Evolutionary conservation across 2,113 vertebrate genomes (phyloP), one percentile per base, ranked within the genome.

Genomic region (Dolichallabes microphthalmus): DNA sequence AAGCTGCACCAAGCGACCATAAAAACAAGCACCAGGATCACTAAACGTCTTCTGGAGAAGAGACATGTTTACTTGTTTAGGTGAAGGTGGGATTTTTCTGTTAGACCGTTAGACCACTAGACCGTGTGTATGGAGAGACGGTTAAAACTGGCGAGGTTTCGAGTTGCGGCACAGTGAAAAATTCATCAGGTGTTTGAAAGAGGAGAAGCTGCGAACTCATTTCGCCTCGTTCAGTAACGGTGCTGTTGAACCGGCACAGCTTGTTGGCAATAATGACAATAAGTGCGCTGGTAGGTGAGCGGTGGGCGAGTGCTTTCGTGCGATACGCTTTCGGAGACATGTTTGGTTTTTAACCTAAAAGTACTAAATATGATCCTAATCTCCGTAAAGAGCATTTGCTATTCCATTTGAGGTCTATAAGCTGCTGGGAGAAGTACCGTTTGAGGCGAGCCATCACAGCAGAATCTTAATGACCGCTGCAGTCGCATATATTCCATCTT

Each of bases 261-360:
- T 52, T 55, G 35, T 39, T 83, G 0, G 7, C 55, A 85, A 79
- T 88, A 88, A 88, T 83, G 80, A 88, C 78, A 57, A 63, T 74
- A 60, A 68, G 79, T 15, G n/a, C 45, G 58, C 68, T 74, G 61
- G 20, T 35, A 55, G 66, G 64, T 39, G 81, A 53, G 80, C 20
- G 27, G 45, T 35, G 39, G 6, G 79, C 50, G 8, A 9, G 25
- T 25, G 55, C 22, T 39, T 55, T 20, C 19, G 2, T 50, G 69
- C 61, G 20, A 22, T 58, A 32, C 39, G 53, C 20, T 74, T 22
- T 25, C 30, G 50, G n/a, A 83, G 32, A 83, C 19, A 20, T 45
- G 66, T 39, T 83, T 45, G 7, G 14, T 74, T 83, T 60, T 71
- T 73, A 25, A 83, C 53, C 50, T 17, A 57, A 35, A 45, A 71